Evolutionary conservation across 2,888 invertebrate genomes (phyloP).

Genomic region (Petrolisthes cinctipes): DNA sequence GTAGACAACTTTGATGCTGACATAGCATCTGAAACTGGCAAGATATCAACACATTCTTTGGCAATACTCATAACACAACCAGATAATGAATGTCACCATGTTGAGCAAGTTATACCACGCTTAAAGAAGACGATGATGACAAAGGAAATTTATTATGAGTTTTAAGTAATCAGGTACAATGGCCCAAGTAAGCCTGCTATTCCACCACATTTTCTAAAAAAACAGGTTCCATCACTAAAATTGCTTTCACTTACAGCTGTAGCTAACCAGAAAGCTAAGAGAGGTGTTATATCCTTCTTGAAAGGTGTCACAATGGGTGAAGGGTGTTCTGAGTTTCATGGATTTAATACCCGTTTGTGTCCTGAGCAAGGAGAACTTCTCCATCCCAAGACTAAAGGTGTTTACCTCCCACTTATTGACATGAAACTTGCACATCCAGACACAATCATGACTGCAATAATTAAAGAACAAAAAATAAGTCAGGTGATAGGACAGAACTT

Average conservation of each 20-base stretch:
- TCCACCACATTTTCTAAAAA: conserved; percentile 8
- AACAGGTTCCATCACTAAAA: conserved; percentile 9
- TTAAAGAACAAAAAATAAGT: neutral
- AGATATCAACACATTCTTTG: conserved; percentile 24
- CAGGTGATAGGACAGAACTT: neutral
- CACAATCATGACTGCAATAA: neutral
- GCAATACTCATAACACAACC: conserved; percentile 22
- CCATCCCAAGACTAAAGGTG: conserved; percentile 18
- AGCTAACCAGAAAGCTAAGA: conserved; percentile 4
- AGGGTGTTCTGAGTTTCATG: conserved; percentile 34
- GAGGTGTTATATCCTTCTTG: conserved; percentile 20
- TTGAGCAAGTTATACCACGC: conserved; percentile 31
- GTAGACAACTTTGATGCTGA: conserved; percentile 31
- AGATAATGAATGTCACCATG: conserved; percentile 34
- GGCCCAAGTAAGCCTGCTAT: conserved; percentile 28
- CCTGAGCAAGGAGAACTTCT: conserved; percentile 31
- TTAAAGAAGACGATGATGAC: conserved; percentile 36
- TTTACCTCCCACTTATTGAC: conserved; percentile 17
- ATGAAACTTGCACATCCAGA: neutral
- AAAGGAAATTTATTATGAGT: conserved; percentile 29
- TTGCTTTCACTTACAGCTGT: neutral
- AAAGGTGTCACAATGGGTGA: conserved; percentile 27
- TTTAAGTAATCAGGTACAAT: conserved; percentile 35
- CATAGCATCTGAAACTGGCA: conserved; percentile 22
- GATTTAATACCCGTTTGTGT: conserved; percentile 31